Base-by-base conservation (phyloP, 2,888 invertebrate species). In the Helobdella robusta region DNA sequence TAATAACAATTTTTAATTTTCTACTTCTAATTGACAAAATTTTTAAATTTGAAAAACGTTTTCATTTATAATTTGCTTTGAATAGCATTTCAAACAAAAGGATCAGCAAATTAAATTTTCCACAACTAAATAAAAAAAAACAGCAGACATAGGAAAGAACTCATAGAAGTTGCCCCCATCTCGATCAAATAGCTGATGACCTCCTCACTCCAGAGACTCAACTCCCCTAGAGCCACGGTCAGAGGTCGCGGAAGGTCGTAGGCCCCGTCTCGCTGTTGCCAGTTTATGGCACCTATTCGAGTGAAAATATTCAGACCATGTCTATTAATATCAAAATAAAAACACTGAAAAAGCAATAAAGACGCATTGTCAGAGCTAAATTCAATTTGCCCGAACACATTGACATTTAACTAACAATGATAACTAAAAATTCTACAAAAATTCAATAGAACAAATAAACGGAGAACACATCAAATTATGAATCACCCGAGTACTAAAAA, bases 161-260 rank as follows among this genome's bases (percentile, higher is more conserved):
- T 36, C 6, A 58, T 56, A 18, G 66, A 66, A 28, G n/a, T 50
- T 11, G 64, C 68, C 18, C 71, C 71, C 32, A 64, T 32, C 30
- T 70, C 59, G 36, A 65, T 40, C 25, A 73, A 68, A 6, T 67
- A 52, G 36, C 67, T 64, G 30, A 70, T 65, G 15, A 69, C 67
- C 2, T 35, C 62, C 11, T 48, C 34, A 8, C 66, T 54, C 25
- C 67, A 65, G 8, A 69, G 61, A 0, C 72, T 72, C 52, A 73
- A 69, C 20, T 70, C 71, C 34, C 65, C 28, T 15, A 73, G 58
- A n/a, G 68, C 67, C 1, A 71, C 71, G 4, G 70, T 34, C 25
- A 73, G 68, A 8, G 73, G 72, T 46, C 68, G 69, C 2, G 73
- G 68, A 2, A 69, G 68, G 25, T 59, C 63, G 34, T 56, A 66